Base-by-base conservation (phyloP, 2,113 vertebrate species). In the Nibea albiflora region DNA sequence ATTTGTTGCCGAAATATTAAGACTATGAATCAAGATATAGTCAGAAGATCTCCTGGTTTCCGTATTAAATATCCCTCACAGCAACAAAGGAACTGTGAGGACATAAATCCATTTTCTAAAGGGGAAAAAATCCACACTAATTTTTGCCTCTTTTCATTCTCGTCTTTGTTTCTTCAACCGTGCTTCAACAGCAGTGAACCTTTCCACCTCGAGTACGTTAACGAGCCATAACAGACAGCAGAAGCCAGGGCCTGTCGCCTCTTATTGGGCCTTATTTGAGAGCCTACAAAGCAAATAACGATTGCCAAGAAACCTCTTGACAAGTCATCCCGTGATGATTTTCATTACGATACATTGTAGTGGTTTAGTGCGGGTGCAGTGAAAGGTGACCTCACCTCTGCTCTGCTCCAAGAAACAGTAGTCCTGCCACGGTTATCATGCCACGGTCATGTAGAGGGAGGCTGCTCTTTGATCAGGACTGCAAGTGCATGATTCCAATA, bases 221-320 rank as follows among this genome's bases (percentile, higher is more conserved):
- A 94, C 68, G 68, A 89, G 68, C 86, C 80, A 28, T 92, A 92
- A 95, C 93, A 93, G 88, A 89, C 81, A 87, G 87, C 93, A 93
- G 93, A 89, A 80, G 84, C 90, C 84, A n/a, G 71, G 42, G 61
- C 89, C 91, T 90, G 94, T 94, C 92, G 72, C 80, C 80, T 93
- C 85, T 80, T 20, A 88, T 95, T 90, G 81, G 65, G 35, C 19
- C 61, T 82, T 61, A 60, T 80, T 73, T 54, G 57, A 73, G 76
- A 87, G 87, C 49, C 63, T 80, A 89, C 79, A 65, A 63, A 91
- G 88, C 83, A 93, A 92, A 92, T 66, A 73, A 66, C 39, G 64
- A 67, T 83, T 88, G 90, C 89, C 86, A 88, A 83, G 62, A 77
- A 89, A 73, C n/a, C 87, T 73, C 80, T 70, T 46, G 84, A 81